Percentiles rank a stretch among this genome's conserved stretches.
phyloP scores from a whole-genome alignment of 2,113 vertebrate genomes.

The Ploceus nigricollis region DNA sequence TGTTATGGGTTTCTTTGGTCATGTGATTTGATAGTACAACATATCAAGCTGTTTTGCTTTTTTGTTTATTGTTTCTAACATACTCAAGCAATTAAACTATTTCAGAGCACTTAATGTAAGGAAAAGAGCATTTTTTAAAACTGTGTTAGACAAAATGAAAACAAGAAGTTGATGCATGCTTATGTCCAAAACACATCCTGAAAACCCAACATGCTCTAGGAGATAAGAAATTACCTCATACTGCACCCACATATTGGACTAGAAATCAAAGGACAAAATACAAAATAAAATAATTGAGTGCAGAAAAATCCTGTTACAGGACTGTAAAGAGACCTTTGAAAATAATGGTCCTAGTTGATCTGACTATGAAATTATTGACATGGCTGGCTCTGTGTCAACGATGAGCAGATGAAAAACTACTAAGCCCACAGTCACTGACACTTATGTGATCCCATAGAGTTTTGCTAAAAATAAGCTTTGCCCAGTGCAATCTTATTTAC shows the following conservation, averaged over 20 bases:
- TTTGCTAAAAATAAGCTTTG: not conserved
- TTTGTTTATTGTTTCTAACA: not conserved
- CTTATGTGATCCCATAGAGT: not conserved
- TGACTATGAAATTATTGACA: not conserved
- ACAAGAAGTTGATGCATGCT: not conserved
- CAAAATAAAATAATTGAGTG: not conserved
- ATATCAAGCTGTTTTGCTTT: slow-evolving; percentile 5
- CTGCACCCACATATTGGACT: not conserved
- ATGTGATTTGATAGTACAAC: slow-evolving; percentile 34
- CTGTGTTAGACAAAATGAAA: not conserved
- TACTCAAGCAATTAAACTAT: not conserved
- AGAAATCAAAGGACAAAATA: not conserved
- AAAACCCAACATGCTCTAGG: not conserved
- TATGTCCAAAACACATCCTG: not conserved
- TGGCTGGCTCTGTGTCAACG: not conserved
- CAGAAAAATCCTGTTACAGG: not conserved
- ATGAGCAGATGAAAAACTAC: not conserved
- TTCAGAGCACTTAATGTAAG: not conserved
- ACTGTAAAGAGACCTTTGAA: not conserved
- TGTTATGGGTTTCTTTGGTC: slow-evolving; percentile 60
- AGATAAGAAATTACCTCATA: not conserved
- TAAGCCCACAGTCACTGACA: not conserved
- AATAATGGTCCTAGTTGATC: not conserved
- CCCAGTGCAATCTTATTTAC: not conserved
- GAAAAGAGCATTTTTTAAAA: not conserved